A percentile compares a stretch with the other conserved stretches of the same genome.
These are phyloP conservation scores for Alsophila aescularia DNA, from an alignment of 2,888 invertebrate species.

Conservation along the genomic window DNA sequence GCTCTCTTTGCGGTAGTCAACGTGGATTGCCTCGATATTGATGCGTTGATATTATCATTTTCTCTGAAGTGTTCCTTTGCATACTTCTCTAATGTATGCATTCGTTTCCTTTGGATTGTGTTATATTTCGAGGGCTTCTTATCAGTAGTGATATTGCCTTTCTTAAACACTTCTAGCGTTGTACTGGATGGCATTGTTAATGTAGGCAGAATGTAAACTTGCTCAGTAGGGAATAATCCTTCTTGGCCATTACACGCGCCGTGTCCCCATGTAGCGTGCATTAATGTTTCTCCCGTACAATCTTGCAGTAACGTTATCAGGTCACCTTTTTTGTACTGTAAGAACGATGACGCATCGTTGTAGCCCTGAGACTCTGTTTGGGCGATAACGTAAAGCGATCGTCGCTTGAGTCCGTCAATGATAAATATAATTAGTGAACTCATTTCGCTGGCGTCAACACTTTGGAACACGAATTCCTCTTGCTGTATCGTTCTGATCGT, in stretches of 20 bases:
- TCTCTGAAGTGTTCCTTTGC: conserved; percentile 92
- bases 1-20: conserved; percentile 87
- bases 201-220: conserved; percentile 94
- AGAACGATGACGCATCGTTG: conserved; percentile 82
- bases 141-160: conserved; percentile 78
- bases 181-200: conserved; percentile 88
- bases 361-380: conserved; percentile 84
- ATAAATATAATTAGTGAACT: conserved; percentile 92
- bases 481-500: conserved; percentile 92
- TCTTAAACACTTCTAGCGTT: conserved; percentile 87
- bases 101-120: conserved; percentile 87
- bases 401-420: conserved; percentile 93
- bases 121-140: conserved; percentile 79
- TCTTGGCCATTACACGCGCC: conserved; percentile 88
- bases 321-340: conserved; percentile 89
- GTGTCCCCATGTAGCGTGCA: conserved; percentile 89
- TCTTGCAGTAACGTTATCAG: conserved; percentile 91
- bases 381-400: conserved; percentile 94
- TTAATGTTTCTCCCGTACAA: conserved; percentile 89
- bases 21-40: conserved; percentile 86
- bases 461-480: conserved; percentile 96
- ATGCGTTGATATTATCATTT: conserved; percentile 72
- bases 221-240: conserved; percentile 94
- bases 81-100: conserved; percentile 93
- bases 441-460: conserved; percentile 94